Evolutionary conservation across 1,140 invertebrate species (phyloP), one percentile per base, ranked within the genome.

Genomic region (Pemphigus obesinymphae): DNA sequence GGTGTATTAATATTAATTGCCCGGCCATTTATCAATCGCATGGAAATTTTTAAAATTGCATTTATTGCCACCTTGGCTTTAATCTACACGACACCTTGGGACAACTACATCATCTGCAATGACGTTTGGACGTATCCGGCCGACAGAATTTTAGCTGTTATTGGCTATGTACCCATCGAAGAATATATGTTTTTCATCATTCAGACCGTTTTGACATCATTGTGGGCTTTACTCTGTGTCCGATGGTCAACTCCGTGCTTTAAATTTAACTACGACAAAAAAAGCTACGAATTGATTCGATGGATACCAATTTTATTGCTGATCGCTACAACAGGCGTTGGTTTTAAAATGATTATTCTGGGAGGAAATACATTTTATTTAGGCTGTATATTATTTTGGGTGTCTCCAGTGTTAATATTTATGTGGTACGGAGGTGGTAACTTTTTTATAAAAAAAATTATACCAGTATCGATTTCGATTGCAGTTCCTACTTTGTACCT

Each of bases 171-270:
- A 23, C 72, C 72, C n/a, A 53, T 75, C n/a, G 72, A 75, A 53
- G 72, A 75, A 6, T 75, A 37, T n/a, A 53, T 53, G 29, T 75
- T 75, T 53, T 75, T 75, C n/a, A 0, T 75, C 10, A 13, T 55
- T n/a, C 72, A 75, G 34, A 75, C 48, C 0, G 31, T 55, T 13
- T 0, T 75, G 11, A 75, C 72, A 31, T 31, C 26, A 1, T 6
- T 75, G 17, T 75, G 72, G 72, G 4, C 72, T n/a, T 26, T 75
- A 29, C 26, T 75, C 10, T 75, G 72, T 53, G 23, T 53, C 4
- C 72, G 72, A 11, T 75, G 72, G 72, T 53, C 72, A 23, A 75
- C 45, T 2, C 72, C 72, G 13, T 75, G 72, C n/a, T 75, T 75
- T 31, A 34, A 34, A 20, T 75, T 75, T 6, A 75, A 75, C 20